Conservation (phyloP, 1,140 invertebrate species). For the Sycobia sp. region DNA sequence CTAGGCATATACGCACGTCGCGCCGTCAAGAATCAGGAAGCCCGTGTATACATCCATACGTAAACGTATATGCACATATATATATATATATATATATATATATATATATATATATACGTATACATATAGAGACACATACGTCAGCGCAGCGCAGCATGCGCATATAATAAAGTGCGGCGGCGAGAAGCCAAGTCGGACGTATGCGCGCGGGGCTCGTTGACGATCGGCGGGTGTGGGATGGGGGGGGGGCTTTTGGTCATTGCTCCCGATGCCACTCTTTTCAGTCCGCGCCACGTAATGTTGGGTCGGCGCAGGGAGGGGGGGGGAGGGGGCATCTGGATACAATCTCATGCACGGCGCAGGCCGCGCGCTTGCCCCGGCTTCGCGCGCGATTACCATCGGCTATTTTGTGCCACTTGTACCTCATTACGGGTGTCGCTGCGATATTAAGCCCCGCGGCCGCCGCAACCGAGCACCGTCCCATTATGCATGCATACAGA, state of each 20-base stretch:
- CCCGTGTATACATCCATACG: too few species aligned
- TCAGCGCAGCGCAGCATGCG: neutral
- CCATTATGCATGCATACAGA: constrained; percentile 61
- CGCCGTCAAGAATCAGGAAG: constrained; percentile 20
- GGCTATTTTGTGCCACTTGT: constrained; percentile 64
- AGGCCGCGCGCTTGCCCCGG: constrained; percentile 8
- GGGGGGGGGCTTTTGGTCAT: constrained; percentile 17
- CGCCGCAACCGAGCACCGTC: constrained; percentile 47
- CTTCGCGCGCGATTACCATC: constrained; percentile 46
- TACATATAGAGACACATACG: too few species aligned
- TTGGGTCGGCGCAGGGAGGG: neutral
- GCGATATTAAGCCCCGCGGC: constrained; percentile 25
- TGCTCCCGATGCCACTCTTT: too few species aligned
- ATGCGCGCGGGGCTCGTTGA: too few species aligned
- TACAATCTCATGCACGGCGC: constrained; percentile 27
- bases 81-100: too few species aligned
- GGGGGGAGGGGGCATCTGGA: constrained; percentile 27
- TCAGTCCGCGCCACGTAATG: too few species aligned
- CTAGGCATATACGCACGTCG: too few species aligned
- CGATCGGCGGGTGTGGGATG: too few species aligned
- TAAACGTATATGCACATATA: too few species aligned
- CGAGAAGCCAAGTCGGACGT: neutral
- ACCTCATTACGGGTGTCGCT: constrained; percentile 58
- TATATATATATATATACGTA: too few species aligned
- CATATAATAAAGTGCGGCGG: too few species aligned